A percentile compares a stretch with the other conserved stretches of the same genome.
Evolutionary conservation across 2,888 invertebrate genomes (phyloP).

Genomic region (Dasypogon diadema): DNA sequence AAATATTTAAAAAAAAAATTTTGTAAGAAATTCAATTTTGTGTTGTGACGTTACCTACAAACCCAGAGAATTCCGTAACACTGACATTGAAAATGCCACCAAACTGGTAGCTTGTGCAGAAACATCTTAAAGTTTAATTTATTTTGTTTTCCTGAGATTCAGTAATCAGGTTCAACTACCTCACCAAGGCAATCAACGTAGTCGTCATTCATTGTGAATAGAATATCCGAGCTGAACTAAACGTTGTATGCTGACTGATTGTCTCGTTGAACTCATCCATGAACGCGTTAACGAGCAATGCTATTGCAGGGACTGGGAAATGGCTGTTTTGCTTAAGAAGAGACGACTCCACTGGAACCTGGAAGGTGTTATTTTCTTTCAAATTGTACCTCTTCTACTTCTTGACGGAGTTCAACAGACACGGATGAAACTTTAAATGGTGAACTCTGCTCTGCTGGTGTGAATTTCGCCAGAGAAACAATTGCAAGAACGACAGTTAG

Average conservation of each 20-base stretch:
- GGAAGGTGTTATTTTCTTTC: neutral
- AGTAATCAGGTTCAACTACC: conserved; percentile 50
- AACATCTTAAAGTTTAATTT: conserved; percentile 33
- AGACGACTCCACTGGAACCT: neutral
- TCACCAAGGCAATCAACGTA: conserved; percentile 49
- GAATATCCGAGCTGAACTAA: conserved; percentile 30
- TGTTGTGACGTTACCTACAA: conserved; percentile 24
- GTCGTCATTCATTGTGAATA: conserved; percentile 25
- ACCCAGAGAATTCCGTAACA: conserved; percentile 49
- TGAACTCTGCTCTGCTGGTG: neutral
- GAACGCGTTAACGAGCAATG: conserved; percentile 34
- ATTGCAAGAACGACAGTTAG: neutral
- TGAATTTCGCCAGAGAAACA: neutral
- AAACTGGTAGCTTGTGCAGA: conserved; percentile 36
- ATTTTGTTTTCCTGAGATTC: conserved; percentile 47
- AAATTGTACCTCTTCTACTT: neutral
- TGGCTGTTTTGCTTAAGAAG: neutral
- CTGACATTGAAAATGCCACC: conserved; percentile 47
- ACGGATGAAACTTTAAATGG: neutral
- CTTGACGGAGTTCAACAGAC: neutral
- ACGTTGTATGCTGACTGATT: neutral
- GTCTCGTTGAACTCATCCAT: conserved; percentile 33
- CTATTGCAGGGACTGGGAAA: neutral
- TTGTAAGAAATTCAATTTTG: neutral
- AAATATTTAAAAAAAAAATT: neutral